Evolutionary conservation across 2,113 vertebrate species (phyloP).

Genomic region (Hirundichthys speculiger): DNA sequence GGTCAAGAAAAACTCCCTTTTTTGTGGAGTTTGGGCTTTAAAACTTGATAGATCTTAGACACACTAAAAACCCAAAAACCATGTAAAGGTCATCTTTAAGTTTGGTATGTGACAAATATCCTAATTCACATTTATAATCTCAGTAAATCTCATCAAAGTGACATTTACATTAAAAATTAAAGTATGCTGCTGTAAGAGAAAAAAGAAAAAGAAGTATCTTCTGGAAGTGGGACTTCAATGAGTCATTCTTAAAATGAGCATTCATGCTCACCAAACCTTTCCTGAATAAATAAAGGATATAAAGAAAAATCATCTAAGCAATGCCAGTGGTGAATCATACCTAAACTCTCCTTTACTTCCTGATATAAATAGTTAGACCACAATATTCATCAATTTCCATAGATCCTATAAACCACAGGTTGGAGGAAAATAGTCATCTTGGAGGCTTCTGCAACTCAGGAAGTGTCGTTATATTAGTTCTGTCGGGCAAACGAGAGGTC

Average conservation of each 20-base stretch:
- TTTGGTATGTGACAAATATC: too few species aligned
- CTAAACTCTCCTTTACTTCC: conserved; percentile 14
- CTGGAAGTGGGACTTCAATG: conserved; percentile 20
- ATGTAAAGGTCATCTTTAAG: too few species aligned
- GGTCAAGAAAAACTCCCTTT: too few species aligned
- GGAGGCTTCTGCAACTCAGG: conserved; percentile 24
- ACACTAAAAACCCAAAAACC: too few species aligned
- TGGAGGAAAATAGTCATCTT: conserved; percentile 21
- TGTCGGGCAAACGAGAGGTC: conserved; percentile 29
- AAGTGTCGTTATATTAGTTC: conserved; percentile 36
- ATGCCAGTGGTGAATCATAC: conserved; percentile 44
- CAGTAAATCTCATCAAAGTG: too few species aligned
- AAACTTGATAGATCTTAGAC: too few species aligned
- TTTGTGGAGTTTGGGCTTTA: too few species aligned
- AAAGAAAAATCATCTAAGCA: conserved; percentile 42
- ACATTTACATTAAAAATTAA: background rate
- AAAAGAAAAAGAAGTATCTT: conserved; percentile 10
- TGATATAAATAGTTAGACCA: conserved; percentile 47
- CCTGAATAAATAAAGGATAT: conserved; percentile 35
- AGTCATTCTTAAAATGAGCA: conserved; percentile 31
- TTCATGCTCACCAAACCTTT: conserved; percentile 21
- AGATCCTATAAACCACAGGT: conserved; percentile 14
- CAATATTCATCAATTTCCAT: conserved; percentile 46
- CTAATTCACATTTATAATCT: too few species aligned
- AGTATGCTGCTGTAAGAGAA: background rate